Evolutionary conservation across 2,888 invertebrate species (phyloP).

Genomic region (Acronicta aceris): DNA sequence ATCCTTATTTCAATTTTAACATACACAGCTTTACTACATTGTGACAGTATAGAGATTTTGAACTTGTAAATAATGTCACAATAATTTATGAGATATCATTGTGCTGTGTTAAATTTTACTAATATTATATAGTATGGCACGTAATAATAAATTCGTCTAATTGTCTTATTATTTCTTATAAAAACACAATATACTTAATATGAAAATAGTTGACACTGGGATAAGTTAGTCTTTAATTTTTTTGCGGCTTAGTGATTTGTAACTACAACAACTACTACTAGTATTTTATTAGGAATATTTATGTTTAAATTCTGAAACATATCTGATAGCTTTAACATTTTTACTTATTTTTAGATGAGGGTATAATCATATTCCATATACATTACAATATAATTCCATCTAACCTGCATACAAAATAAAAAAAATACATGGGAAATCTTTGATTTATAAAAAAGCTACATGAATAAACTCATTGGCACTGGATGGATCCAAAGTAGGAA

Average conservation of each 20-base stretch:
- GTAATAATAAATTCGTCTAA: constrained; percentile 60
- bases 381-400: constrained; percentile 3
- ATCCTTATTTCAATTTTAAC: constrained; percentile 21
- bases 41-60: constrained; percentile 16
- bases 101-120: constrained; percentile 3
- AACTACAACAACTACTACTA: constrained; percentile 32
- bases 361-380: constrained; percentile 9
- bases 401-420: constrained; percentile 8
- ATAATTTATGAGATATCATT: not conserved
- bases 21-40: constrained; percentile 12
- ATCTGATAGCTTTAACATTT: constrained; percentile 35
- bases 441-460: not conserved
- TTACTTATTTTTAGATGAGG: constrained; percentile 20
- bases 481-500: not conserved
- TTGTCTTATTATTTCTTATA: constrained; percentile 35
- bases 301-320: constrained; percentile 33
- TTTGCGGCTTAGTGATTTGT: constrained; percentile 14
- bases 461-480: not conserved
- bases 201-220: constrained; percentile 26
- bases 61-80: constrained; percentile 8
- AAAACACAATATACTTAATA: constrained; percentile 17
- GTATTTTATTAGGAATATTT: constrained; percentile 14
- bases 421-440: not conserved
- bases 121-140: constrained; percentile 65
- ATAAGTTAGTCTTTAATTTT: constrained; percentile 14